Conservation (phyloP, 2,888 invertebrate genomes). For the Chrysina gloriosa region DNA sequence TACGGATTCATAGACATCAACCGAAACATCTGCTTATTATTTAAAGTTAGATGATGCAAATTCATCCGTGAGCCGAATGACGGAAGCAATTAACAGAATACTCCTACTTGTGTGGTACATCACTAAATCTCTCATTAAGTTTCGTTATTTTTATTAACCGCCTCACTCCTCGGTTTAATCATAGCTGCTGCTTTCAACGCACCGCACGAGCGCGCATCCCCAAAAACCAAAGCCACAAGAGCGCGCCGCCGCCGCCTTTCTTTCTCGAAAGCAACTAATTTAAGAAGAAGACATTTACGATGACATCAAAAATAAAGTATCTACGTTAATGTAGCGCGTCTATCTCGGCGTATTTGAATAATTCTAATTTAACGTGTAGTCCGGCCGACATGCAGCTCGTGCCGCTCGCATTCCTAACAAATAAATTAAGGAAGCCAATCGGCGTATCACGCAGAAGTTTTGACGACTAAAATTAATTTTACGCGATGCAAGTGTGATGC, state of each 20-base stretch:
- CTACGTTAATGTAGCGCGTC: not conserved
- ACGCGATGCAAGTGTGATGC: not conserved
- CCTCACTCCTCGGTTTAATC: too few species aligned
- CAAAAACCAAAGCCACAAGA: not conserved
- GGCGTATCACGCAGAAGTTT: slow-evolving; percentile 1
- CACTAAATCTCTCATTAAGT: not conserved
- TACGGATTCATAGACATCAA: not conserved
- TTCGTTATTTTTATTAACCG: too few species aligned
- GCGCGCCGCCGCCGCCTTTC: not conserved
- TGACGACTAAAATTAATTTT: slow-evolving; percentile 5
- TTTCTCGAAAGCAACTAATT: slow-evolving; percentile 5
- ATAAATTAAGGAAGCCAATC: slow-evolving; percentile 12
- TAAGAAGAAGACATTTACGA: slow-evolving; percentile 19
- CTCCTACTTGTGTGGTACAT: slow-evolving; percentile 13
- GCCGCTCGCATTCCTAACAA: slow-evolving; percentile 4
- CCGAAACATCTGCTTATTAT: slow-evolving; percentile 17
- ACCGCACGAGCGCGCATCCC: not conserved
- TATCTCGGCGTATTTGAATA: not conserved
- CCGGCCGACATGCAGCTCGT: not conserved
- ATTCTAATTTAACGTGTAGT: slow-evolving; percentile 9
- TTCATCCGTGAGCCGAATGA: not conserved
- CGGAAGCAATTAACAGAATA: slow-evolving; percentile 16
- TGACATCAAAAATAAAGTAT: slow-evolving; percentile 23
- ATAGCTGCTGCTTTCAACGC: too few species aligned
- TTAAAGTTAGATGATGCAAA: slow-evolving; percentile 17